Evolutionary conservation across 1,140 invertebrate genomes (phyloP), one percentile per base, ranked within the genome.

Genomic region (Drosophila willistoni): DNA sequence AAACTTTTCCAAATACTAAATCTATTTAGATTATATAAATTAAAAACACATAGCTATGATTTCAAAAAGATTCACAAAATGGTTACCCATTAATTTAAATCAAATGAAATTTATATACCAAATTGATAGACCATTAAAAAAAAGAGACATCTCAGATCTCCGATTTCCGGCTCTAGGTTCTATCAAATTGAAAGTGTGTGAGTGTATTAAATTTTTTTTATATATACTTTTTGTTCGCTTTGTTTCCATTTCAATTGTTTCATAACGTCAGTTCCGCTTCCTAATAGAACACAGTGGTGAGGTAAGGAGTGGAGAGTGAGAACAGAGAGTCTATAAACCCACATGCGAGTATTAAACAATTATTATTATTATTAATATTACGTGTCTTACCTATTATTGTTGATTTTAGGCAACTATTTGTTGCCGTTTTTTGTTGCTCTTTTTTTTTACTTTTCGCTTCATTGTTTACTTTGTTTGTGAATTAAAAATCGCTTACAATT

Each of bases 401-500:
- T 62, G 51, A 39, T 57, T 76, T 51, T 51, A 51, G 44, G 44
- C 44, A 51, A 51, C 17, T 51, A 51, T 51, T 51, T 47, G 14
- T 47, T 47, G 44, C 44, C 19, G 7, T 47, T 47, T 10, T 44
- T 47, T 44, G 14, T 44, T 68, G 65, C 73, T 42, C 19, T 19
- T 54, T 64, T 72, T 65, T 76, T 71, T 59, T 68, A 67, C 57
- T 54, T 71, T 71, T 63, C 71, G 71, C 57, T 54, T 71, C 74
- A 85, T 86, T 86, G 78, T 85, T 86, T 81, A 81, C 68, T 71
- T 79, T 85, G 77, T 66, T 71, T 60, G 67, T 76, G 73, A 76
- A 86, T 86, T 86, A 85, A 81, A 85, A 65, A 81, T 78, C 82
- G 66, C 71, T 81, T 84, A 84, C 81, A 70, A 79, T 83, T 64